Conservation (phyloP, 2,797 vertebrate species). For the Peromyscus eremicus region DNA sequence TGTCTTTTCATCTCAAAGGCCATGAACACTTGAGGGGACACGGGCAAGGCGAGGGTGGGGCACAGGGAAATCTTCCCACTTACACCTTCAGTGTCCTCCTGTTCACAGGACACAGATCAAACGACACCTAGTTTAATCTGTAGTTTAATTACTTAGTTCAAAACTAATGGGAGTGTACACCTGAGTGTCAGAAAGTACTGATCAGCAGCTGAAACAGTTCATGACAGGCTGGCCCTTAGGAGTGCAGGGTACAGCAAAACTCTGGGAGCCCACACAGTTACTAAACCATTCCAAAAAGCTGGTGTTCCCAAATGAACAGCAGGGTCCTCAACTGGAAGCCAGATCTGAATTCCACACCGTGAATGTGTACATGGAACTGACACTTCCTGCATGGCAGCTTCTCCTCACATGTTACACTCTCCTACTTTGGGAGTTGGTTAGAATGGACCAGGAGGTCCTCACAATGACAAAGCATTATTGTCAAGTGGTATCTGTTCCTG, state of each 20-base stretch:
- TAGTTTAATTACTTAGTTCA: not conserved
- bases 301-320: not conserved
- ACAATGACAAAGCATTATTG: not conserved
- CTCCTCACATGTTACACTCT: not conserved
- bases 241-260: not conserved
- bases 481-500: not conserved
- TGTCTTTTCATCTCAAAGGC: not conserved
- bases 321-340: not conserved
- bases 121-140: not conserved
- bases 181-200: not conserved
- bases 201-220: not conserved
- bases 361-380: no score
- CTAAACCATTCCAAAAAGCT: not conserved
- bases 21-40: not conserved
- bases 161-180: conserved; percentile 6
- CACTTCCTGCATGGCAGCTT: not conserved
- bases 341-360: not conserved
- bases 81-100: not conserved
- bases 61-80: not conserved
- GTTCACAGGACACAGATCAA: conserved; percentile 6
- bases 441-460: not conserved
- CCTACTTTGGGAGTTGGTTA: not conserved
- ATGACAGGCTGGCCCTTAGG: not conserved
- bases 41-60: fast-evolving
- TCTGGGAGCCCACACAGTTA: not conserved